Evolutionary conservation across 2,888 invertebrate genomes (phyloP).

Genomic region (Bombylius discolor): DNA sequence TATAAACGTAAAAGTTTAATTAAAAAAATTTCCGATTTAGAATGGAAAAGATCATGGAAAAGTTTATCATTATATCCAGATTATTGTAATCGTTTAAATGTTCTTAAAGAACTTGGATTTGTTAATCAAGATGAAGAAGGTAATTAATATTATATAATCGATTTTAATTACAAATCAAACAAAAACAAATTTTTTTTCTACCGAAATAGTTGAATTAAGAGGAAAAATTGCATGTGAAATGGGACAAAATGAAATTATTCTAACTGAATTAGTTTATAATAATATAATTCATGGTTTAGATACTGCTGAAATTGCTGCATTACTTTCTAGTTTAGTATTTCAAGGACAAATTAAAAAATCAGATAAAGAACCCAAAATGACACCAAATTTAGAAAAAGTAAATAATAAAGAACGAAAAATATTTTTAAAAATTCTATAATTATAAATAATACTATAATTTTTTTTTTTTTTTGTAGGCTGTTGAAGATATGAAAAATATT

Average conservation of each 20-base stretch:
- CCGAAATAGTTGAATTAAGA: constrained; percentile 51
- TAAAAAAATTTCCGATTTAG: constrained; percentile 51
- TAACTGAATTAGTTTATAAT: constrained; percentile 86
- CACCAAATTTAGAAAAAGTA: not conserved
- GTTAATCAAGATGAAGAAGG: constrained; percentile 60
- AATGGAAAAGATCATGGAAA: constrained; percentile 67
- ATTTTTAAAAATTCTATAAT: not conserved
- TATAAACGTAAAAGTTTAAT: constrained; percentile 64
- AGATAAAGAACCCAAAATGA: not conserved
- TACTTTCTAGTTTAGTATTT: constrained; percentile 86
- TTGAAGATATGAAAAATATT: constrained; percentile 54
- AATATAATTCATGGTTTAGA: constrained; percentile 76
- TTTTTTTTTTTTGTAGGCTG: constrained; percentile 40
- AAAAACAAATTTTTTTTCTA: constrained; percentile 17
- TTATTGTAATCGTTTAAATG: constrained; percentile 66
- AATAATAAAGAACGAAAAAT: not conserved
- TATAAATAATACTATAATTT: not conserved
- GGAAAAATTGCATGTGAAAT: constrained; percentile 80
- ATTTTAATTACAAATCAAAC: too few species aligned
- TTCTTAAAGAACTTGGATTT: constrained; percentile 58
- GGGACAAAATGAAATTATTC: constrained; percentile 76
- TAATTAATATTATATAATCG: constrained; percentile 19
- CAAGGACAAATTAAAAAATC: constrained; percentile 70
- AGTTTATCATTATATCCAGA: constrained; percentile 80
- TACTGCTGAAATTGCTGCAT: constrained; percentile 85